Conservation (phyloP, 2,113 vertebrate species). For the Carassius auratus region DNA sequence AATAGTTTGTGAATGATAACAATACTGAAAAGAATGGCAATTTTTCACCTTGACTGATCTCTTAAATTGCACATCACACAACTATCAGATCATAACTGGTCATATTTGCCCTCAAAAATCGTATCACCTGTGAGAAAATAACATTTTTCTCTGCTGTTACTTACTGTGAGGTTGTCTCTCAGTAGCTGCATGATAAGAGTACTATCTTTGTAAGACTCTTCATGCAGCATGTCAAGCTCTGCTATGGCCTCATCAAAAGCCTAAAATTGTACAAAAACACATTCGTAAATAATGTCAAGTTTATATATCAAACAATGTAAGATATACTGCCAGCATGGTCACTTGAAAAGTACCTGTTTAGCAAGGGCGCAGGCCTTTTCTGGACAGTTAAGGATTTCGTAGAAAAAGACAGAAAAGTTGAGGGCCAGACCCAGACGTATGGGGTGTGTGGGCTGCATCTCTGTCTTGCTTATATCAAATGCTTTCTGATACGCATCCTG, state of each 20-base stretch:
- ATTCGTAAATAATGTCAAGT: background rate
- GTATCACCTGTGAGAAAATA: background rate
- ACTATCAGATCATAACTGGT: background rate
- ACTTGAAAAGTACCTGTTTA: conserved; percentile 80
- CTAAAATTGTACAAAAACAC: conserved; percentile 66
- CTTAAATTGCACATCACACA: background rate
- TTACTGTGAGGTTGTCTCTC: conserved; percentile 99
- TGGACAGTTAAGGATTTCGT: conserved; percentile 95
- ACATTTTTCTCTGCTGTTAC: conserved; percentile 59
- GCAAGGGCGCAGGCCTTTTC: conserved; percentile 91
- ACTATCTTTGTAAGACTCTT: conserved; percentile 99
- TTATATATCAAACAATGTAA: background rate
- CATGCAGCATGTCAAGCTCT: conserved; percentile 91
- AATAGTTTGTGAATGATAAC: too few species aligned
- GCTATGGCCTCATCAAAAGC: conserved; percentile 95
- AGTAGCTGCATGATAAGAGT: conserved; percentile 99
- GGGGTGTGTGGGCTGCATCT: conserved; percentile 94
- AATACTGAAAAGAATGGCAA: too few species aligned
- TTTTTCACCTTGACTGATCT: background rate
- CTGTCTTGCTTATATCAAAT: conserved; percentile 86
- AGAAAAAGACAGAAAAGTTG: conserved; percentile 98
- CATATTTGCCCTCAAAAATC: background rate
- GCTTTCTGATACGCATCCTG: conserved; percentile 89
- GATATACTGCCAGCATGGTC: background rate
- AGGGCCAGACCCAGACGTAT: conserved; percentile 97